A percentile compares a stretch with the other conserved stretches of the same genome.
These are phyloP conservation scores for Rhizomys pruinosus DNA, from an alignment of 2,113 vertebrate species.

Conservation along the genomic window DNA sequence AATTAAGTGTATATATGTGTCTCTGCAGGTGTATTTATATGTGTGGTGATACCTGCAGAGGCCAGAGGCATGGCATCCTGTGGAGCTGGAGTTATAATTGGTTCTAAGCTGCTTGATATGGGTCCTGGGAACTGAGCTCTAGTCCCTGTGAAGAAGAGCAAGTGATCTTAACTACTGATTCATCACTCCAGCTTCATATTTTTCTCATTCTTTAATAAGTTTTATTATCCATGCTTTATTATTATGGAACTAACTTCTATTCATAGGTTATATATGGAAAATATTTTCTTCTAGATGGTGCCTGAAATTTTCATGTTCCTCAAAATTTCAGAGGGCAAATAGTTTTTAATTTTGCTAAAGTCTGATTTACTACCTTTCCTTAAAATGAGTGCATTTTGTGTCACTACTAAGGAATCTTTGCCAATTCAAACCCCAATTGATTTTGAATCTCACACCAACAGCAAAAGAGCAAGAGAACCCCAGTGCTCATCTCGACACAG, in stretches of 20 bases:
- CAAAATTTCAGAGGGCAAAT: neutral
- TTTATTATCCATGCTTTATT: neutral
- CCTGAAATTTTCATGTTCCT: neutral
- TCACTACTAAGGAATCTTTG: neutral
- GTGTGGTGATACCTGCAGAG: neutral
- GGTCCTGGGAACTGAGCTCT: neutral
- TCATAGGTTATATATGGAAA: neutral
- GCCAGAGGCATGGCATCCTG: neutral
- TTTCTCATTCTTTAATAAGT: neutral
- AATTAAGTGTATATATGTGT: neutral
- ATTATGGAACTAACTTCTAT: neutral
- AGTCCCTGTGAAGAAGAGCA: neutral
- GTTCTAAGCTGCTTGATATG: neutral
- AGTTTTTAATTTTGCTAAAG: neutral
- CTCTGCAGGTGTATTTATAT: neutral
- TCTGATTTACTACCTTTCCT: neutral
- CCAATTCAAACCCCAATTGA: neutral
- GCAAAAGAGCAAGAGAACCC: neutral
- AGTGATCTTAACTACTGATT: neutral
- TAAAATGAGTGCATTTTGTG: neutral
- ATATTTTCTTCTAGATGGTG: neutral
- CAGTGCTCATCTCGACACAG: no score
- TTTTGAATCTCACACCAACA: neutral
- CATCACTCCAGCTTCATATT: neutral
- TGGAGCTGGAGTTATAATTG: neutral